These are phyloP conservation scores for Sminthurides aquaticus DNA, from an alignment of 2,888 invertebrate species.

Conservation along the genomic window DNA sequence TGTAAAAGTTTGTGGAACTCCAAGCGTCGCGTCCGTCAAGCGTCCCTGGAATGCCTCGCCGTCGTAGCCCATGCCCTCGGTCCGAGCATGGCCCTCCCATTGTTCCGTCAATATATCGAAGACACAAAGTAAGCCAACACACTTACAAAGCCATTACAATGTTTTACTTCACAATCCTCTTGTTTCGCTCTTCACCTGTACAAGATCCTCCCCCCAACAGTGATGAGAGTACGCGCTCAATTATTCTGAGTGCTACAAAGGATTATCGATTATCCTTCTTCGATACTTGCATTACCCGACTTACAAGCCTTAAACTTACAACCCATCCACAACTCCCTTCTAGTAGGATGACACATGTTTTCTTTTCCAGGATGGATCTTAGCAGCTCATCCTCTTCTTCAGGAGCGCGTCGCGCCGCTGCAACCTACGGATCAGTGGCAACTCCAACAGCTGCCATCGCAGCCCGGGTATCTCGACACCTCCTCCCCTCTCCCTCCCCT, in stretches of 20 bases:
- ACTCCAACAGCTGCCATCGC: slow-evolving; percentile 59
- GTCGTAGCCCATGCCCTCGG: slow-evolving; percentile 63
- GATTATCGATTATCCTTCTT: no score
- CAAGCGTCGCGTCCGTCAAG: slow-evolving; percentile 68
- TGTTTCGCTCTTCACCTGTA: not conserved
- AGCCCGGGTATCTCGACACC: slow-evolving; percentile 64
- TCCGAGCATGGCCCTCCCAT: slow-evolving; percentile 56
- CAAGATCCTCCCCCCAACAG: no score
- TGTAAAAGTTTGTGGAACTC: slow-evolving; percentile 53
- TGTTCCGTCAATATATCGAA: slow-evolving; percentile 44
- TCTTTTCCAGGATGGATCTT: slow-evolving; percentile 18
- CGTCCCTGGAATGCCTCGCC: slow-evolving; percentile 69
- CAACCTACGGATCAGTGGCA: slow-evolving; percentile 14
- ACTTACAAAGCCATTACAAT: no score
- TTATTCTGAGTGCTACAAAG: no score
- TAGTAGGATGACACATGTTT: no score
- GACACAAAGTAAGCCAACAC: slow-evolving; percentile 19
- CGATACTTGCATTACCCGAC: no score
- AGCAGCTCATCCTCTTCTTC: slow-evolving; percentile 20
- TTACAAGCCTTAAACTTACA: no score
- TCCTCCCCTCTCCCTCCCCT: slow-evolving; percentile 61
- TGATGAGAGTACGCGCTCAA: no score
- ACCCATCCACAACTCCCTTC: no score
- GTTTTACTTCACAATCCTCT: not conserved
- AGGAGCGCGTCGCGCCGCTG: slow-evolving; percentile 1